Evolutionary conservation across 2,113 vertebrate genomes (phyloP), one percentile per base, ranked within the genome.

Genomic region (Ophiodon elongatus): DNA sequence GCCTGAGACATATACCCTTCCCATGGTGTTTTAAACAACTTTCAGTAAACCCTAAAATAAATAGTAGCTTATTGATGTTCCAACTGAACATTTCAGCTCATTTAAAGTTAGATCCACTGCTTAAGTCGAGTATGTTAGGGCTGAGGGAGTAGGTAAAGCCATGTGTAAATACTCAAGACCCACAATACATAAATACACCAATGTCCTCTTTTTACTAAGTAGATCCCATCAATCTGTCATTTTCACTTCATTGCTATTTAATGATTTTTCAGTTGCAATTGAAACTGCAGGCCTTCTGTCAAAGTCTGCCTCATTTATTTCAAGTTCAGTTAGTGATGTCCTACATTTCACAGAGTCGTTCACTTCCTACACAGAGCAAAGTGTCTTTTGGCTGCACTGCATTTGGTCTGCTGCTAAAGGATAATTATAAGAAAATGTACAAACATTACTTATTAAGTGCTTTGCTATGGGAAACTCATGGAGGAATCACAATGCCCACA

Each of bases 1-100:
- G 65, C 11, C 29, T 37, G 63, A 89, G 69, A 90, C 83, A 91
- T 71, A 50, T 21, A 68, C 67, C 73, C 70, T 69, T 79, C 79
- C 85, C 81, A 39, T 59, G 70, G 63, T 73, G 67, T 74, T 86
- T 84, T 60, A 75, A 69, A 80, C 60, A 75, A 82, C 56, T 79
- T 77, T 29, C 59, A 66, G 73, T 54, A 77, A 86, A 79, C 35
- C 52, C 29, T 17, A 56, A 80, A 64, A 80, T 74, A 80, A 13
- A 84, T 17, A 73, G 62, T n/a, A 29, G 31, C 45, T 83, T 47
- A 47, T 33, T 76, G 33, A 57, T 69, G 72, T 59, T 72, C 37
- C 27, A 21, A n/a, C 39, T 54, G 25, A 79, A 67, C 15, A 33
- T 79, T 84, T 65, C n/a, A 66, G 69, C 74, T 47, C n/a, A 83